Conservation (phyloP, 2,113 vertebrate species). For the Xyliphius kryptos region DNA sequence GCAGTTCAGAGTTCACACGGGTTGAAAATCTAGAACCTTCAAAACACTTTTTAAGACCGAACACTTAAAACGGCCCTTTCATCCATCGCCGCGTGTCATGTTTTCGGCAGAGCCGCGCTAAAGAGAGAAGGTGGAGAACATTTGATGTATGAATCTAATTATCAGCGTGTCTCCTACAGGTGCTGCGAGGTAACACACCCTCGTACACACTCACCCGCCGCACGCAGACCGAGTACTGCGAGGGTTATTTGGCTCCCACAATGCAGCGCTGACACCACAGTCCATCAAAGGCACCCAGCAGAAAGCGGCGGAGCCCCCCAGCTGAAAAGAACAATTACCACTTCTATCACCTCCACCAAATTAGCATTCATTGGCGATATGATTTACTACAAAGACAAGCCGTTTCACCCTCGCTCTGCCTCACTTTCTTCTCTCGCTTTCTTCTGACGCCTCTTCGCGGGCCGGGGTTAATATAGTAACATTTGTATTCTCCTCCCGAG, state of each 20-base stretch:
- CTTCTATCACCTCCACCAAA: conserved; percentile 43
- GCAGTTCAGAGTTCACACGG: too few relatives aligned
- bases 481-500: conserved; percentile 57
- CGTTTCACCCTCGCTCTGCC: conserved; percentile 31
- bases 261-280: conserved; percentile 39
- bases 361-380: conserved; percentile 48
- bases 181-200: conserved; percentile 12
- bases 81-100: conserved; percentile 8
- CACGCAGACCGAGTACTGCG: conserved; percentile 20
- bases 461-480: conserved; percentile 50
- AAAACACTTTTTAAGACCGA: too few relatives aligned
- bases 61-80: neutral
- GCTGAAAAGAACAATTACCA: conserved; percentile 48
- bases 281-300: conserved; percentile 43
- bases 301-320: conserved; percentile 27
- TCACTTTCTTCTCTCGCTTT: conserved; percentile 35
- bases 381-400: conserved; percentile 44
- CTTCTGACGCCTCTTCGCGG: conserved; percentile 19
- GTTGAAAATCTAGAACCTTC: too few relatives aligned
- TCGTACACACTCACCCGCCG: neutral
- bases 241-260: conserved; percentile 37
- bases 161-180: conserved; percentile 24
- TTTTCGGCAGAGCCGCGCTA: conserved; percentile 9
- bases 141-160: conserved; percentile 38
- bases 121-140: conserved; percentile 9